These are phyloP conservation scores for Gambusia holbrooki DNA, from an alignment of 2,113 vertebrate species.

Conservation along the genomic window DNA sequence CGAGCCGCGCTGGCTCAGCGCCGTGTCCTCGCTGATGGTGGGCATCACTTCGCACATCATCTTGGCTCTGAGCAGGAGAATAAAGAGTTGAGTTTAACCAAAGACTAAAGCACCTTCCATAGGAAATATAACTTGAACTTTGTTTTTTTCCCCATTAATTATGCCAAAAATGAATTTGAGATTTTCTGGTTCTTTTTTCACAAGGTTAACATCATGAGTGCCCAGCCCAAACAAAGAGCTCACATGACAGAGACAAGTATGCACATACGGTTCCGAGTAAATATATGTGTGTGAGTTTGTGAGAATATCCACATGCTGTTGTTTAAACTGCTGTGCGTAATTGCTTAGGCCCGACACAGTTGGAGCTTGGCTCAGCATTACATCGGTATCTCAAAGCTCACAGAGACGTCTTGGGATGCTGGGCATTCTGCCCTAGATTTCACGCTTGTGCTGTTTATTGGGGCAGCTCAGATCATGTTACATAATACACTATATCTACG, in stretches of 20 bases:
- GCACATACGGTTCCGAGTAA: neutral
- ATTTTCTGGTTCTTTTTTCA: neutral
- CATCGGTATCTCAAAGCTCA: slow-evolving; percentile 50
- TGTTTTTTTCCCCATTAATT: neutral
- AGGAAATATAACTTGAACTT: neutral
- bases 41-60: slow-evolving; percentile 99
- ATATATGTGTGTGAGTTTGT: neutral
- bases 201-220: neutral
- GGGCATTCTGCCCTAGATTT: slow-evolving; percentile 72
- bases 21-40: slow-evolving; percentile 99
- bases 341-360: slow-evolving; percentile 42
- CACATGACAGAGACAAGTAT: neutral
- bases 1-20: slow-evolving; percentile 96
- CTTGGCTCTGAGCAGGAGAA: slow-evolving; percentile 72
- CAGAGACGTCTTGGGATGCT: slow-evolving; percentile 62
- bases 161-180: neutral
- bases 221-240: neutral
- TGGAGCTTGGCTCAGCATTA: slow-evolving; percentile 49
- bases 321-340: slow-evolving; percentile 15
- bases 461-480: slow-evolving; percentile 66
- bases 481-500: slow-evolving; percentile 67
- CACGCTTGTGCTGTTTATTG: slow-evolving; percentile 70
- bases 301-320: slow-evolving; percentile 10
- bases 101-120: neutral
- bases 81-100: neutral